phyloP scores from a whole-genome alignment of 2,888 invertebrate species.

The Prosapia bicincta region DNA sequence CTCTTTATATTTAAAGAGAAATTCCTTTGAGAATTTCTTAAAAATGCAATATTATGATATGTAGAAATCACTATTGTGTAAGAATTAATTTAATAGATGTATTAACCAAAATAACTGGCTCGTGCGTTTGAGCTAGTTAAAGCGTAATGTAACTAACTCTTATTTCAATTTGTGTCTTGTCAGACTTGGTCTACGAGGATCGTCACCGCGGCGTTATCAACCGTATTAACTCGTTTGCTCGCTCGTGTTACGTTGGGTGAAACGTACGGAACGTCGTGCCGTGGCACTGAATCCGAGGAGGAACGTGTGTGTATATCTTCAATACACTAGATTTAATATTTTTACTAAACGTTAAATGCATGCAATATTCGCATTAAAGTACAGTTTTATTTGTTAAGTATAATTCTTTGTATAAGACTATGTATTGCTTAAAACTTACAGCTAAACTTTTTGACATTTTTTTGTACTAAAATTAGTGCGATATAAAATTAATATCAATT shows the following conservation, averaged over 20 bases:
- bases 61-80: not conserved
- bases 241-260: conserved; percentile 18
- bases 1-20: no score
- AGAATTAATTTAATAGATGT: not conserved
- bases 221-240: conserved; percentile 59
- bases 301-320: conserved; percentile 7
- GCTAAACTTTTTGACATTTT: not conserved
- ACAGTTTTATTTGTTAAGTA: not conserved
- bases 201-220: conserved; percentile 80
- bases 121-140: not conserved
- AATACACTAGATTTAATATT: conserved; percentile 2
- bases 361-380: not conserved
- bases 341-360: not conserved
- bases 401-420: not conserved
- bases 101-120: not conserved
- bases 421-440: not conserved
- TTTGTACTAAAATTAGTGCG: not conserved
- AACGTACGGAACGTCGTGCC: conserved; percentile 17
- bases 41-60: no score
- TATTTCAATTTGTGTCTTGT: conserved; percentile 44
- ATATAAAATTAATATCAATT: not conserved
- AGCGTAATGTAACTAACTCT: conserved; percentile 25
- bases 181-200: conserved; percentile 75
- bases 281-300: conserved; percentile 17
- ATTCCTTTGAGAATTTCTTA: no score